Base-by-base conservation (phyloP, 2,797 vertebrate species). In the Pelodytes ibericus region DNA sequence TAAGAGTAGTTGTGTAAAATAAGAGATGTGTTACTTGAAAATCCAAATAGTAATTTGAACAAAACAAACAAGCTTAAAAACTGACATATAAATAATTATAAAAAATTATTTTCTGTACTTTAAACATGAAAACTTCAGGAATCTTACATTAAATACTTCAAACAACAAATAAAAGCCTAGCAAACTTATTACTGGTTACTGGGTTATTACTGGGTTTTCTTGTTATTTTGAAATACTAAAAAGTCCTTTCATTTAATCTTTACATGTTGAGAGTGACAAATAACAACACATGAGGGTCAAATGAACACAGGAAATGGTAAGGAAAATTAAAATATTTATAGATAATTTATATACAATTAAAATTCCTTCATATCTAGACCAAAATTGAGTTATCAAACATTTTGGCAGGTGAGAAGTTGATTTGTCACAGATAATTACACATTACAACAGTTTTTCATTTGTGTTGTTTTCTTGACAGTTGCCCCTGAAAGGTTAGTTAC, bases 381-480 rank as follows among this genome's bases (percentile, higher is more conserved):
- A 75, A 69, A 61, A 16, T 51, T 31, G 31, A 33, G 41, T 53
- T 79, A 61, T 8, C 8, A 53, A 53, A 53, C 49, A 22, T 53
- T 53, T 53, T 53, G 22, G 49, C 49, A 53, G 49, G 7, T 16
- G 44, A 47, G n/a, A 30, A 71, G 31, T 75, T 49, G 1, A 59
- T 60, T 4, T n/a, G 1, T 29, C 29, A 26, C 9, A 31, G 27
- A 25, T 25, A 16, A 16, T 88, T 86, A 92, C 88, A 90, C 85
- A 80, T 66, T 93, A 85, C 97, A 99, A 82, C 97, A 99, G 62
- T 81, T 92, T 86, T 91, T 94, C 27, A 82, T 87, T 79, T 93
- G 90, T 1, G 88, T 30, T 0, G 91, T 87, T 74, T 92, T 97
- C 84, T 84, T 95, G 64, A 86, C 88, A 69, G 86, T 82, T n/a